Conservation (phyloP, 2,113 vertebrate species). For the Thomomys bottae region DNA sequence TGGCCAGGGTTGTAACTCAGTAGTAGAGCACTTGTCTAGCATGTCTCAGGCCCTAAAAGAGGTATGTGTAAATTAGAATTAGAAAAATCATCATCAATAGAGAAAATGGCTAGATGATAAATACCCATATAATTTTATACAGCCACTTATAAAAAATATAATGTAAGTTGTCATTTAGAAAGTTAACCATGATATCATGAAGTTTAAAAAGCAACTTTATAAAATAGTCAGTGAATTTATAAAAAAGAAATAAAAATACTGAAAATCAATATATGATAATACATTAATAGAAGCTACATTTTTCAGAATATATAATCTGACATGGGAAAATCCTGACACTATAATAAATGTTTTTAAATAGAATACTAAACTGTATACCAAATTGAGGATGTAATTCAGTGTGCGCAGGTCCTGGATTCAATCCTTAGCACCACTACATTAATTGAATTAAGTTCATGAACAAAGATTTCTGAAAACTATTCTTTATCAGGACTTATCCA, state of each 20-base stretch:
- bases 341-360: no score
- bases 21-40: background rate
- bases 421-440: no score
- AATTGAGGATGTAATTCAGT: no score
- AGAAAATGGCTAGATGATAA: no score
- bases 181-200: background rate
- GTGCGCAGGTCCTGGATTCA: no score
- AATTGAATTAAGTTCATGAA: background rate
- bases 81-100: background rate
- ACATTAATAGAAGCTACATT: background rate
- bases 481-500: constrained; percentile 10
- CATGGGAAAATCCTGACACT: no score
- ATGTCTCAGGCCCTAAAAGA: background rate
- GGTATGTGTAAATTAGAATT: background rate
- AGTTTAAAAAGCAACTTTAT: background rate
- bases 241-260: background rate
- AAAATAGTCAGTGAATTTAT: background rate
- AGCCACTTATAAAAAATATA: background rate
- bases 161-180: background rate
- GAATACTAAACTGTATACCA: background rate
- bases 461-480: constrained; percentile 18
- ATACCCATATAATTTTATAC: background rate
- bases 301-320: no score
- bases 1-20: background rate
- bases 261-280: background rate